Evolutionary conservation across 1,140 invertebrate species (phyloP), one percentile per base, ranked within the genome.

Genomic region (Maniola jurtina): DNA sequence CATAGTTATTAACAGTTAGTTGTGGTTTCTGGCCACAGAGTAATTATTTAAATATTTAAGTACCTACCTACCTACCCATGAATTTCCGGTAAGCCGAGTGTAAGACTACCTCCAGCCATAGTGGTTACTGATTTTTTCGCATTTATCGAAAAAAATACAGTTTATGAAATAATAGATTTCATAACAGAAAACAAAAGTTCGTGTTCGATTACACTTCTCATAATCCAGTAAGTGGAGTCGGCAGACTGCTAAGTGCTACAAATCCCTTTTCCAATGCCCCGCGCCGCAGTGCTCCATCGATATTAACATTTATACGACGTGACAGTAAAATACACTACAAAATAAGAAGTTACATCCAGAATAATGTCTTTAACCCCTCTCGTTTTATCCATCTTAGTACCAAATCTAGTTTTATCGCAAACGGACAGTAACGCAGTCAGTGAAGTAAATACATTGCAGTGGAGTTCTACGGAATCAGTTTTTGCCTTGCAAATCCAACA

Each of bases 191-290:
- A 33, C 13, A 50, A 60, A 11, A 36, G 52, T 67, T 69, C 36
- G 42, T 70, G 64, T 70, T 68, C 61, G 67, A 70, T 65, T 84
- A 81, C 79, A 81, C 75, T 82, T 71, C 68, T 73, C 64, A 80
- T 88, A 88, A 90, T 90, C 84, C 84, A 79, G 84, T 88, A 86
- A 86, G 81, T 78, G 77, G 64, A 73, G 77, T 77, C 79, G 79
- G 87, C 88, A 90, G 86, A 88, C 88, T 81, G 73, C 81, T 83
- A 90, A 88, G 88, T 90, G 88, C 88, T 84, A 86, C 83, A 90
- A 89, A 88, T 88, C 86, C 88, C 72, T 75, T 79, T 77, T 76
- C 73, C 81, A 80, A 78, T 83, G 83, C 72, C 79, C 80, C 64
- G 52, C 75, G 67, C 76, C 70, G 75, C 72, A 83, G 79, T 86